Conservation (phyloP, 2,113 vertebrate genomes). For the Vulpes lagopus region DNA sequence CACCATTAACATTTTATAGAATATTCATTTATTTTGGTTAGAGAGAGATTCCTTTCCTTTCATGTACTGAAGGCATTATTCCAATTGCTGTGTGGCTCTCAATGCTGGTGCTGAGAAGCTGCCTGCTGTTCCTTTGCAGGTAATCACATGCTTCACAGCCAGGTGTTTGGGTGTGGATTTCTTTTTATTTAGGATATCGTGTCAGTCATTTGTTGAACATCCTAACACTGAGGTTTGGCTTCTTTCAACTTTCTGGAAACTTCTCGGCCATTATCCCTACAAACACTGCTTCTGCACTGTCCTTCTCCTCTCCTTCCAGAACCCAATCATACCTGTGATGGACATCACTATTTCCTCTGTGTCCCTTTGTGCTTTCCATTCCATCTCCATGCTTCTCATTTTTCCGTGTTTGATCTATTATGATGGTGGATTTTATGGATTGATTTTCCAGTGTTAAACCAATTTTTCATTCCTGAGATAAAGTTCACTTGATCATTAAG, state of each 20-base stretch:
- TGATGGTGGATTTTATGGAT: not conserved
- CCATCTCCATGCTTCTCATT: not conserved
- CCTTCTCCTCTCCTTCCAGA: not conserved
- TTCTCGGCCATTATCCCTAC: not conserved
- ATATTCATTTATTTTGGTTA: not conserved
- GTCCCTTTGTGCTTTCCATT: not conserved
- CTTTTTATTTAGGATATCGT: not conserved
- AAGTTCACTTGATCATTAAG: not conserved
- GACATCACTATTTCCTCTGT: too few relatives aligned
- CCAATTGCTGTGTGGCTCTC: not conserved
- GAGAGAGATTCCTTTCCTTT: not conserved
- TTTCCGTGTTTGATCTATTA: not conserved
- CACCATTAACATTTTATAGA: not conserved
- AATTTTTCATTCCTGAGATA: not conserved
- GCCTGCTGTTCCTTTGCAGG: not conserved
- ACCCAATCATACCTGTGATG: accelerated
- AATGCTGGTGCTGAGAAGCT: not conserved
- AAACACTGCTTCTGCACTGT: not conserved
- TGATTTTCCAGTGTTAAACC: not conserved
- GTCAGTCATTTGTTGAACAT: not conserved
- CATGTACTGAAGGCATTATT: not conserved
- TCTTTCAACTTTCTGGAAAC: not conserved
- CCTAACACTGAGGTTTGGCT: not conserved
- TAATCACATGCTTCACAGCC: too few relatives aligned
- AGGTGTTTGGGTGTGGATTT: not conserved